A percentile compares a stretch with the other conserved stretches of the same genome.
These are phyloP conservation scores for Melanaphis sacchari DNA, from an alignment of 1,140 invertebrate species.

Conservation along the genomic window DNA sequence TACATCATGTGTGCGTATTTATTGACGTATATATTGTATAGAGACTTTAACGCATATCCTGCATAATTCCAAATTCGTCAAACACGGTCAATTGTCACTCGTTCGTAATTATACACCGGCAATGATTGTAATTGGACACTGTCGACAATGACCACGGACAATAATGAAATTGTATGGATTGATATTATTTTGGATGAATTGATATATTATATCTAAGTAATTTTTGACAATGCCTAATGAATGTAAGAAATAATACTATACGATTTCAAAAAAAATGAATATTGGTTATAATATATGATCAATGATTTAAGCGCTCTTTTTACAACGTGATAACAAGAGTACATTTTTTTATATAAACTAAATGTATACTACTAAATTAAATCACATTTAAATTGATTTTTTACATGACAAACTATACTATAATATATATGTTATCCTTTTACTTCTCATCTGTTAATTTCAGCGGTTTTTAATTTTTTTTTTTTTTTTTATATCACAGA, in stretches of 20 bases:
- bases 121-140: not conserved
- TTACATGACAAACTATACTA: too few relatives aligned
- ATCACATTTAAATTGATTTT: too few relatives aligned
- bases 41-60: not conserved
- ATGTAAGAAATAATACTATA: not conserved
- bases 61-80: not conserved
- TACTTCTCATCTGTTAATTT: too few relatives aligned
- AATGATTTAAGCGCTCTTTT: too few relatives aligned
- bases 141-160: not conserved
- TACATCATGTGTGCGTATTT: not conserved
- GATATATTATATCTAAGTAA: not conserved
- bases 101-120: not conserved
- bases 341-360: too few relatives aligned
- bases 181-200: not conserved
- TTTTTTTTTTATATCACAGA: too few relatives aligned
- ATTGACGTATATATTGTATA: not conserved
- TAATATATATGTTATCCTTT: too few relatives aligned
- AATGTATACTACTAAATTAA: too few relatives aligned
- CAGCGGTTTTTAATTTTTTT: too few relatives aligned
- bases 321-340: too few relatives aligned
- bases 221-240: not conserved
- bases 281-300: not conserved
- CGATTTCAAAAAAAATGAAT: not conserved
- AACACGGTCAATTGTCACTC: not conserved
- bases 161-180: not conserved